A percentile compares a stretch with the other conserved stretches of the same genome.
Conservation (phyloP, 1,140 invertebrate genomes). For the Drosophila setifemur region DNA sequence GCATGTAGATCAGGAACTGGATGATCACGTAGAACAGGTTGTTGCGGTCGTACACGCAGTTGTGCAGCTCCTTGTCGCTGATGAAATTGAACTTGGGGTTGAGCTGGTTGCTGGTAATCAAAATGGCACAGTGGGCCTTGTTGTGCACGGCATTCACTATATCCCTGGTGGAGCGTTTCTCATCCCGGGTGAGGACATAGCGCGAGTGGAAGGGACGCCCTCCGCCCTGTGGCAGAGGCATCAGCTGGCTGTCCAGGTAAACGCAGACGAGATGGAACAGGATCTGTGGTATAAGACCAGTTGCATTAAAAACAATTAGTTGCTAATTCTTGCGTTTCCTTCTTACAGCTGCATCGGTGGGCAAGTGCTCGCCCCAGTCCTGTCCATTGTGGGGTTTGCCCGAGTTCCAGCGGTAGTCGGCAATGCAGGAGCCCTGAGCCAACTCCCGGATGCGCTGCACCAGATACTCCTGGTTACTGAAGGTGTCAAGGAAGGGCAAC, state of each 20-base stretch:
- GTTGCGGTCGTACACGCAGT: slow-evolving; percentile 87
- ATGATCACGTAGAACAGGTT: slow-evolving; percentile 92
- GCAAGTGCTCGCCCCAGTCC: slow-evolving; percentile 90
- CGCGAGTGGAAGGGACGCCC: slow-evolving; percentile 89
- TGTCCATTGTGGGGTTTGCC: slow-evolving; percentile 88
- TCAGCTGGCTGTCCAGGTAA: slow-evolving; percentile 91
- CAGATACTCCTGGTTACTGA: slow-evolving; percentile 92
- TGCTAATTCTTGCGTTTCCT: neutral
- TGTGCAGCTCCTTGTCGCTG: slow-evolving; percentile 80
- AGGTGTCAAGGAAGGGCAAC: slow-evolving; percentile 90
- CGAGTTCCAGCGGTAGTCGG: slow-evolving; percentile 91
- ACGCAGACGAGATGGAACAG: slow-evolving; percentile 92
- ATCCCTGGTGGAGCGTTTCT: slow-evolving; percentile 83
- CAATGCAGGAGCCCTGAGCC: slow-evolving; percentile 90
- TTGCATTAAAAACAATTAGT: neutral
- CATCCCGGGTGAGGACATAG: slow-evolving; percentile 73
- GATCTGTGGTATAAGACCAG: slow-evolving; percentile 84
- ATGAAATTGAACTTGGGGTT: slow-evolving; percentile 82
- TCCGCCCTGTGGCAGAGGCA: slow-evolving; percentile 90
- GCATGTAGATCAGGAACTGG: slow-evolving; percentile 90
- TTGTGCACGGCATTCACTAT: slow-evolving; percentile 71
- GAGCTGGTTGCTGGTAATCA: slow-evolving; percentile 60
- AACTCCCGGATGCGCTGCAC: slow-evolving; percentile 90
- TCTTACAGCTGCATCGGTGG: slow-evolving; percentile 90
- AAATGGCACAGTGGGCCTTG: slow-evolving; percentile 77